Conservation (phyloP, 2,797 vertebrate species). For the Heterohyrax brucei region DNA sequence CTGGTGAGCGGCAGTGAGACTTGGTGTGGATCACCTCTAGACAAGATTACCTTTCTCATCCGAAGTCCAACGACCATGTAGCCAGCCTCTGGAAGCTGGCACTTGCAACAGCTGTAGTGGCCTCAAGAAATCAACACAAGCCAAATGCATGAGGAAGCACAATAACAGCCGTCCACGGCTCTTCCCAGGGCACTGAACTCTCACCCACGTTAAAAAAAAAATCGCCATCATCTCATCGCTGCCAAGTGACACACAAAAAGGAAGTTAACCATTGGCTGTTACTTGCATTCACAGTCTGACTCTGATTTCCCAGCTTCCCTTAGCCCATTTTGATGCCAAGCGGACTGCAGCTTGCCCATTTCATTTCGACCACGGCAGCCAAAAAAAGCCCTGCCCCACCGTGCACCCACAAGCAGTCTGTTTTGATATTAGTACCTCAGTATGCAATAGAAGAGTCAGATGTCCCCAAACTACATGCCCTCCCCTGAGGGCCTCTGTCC, state of each 20-base stretch:
- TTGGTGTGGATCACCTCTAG: slow-evolving; percentile 48
- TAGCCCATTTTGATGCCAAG: slow-evolving; percentile 83
- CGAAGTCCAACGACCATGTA: neutral
- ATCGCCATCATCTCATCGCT: slow-evolving; percentile 60
- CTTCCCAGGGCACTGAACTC: slow-evolving; percentile 80
- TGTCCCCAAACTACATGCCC: slow-evolving; percentile 85
- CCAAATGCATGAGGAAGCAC: slow-evolving; percentile 62
- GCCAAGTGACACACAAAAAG: slow-evolving; percentile 84
- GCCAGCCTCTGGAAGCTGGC: slow-evolving; percentile 63
- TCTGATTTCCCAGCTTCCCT: slow-evolving; percentile 84
- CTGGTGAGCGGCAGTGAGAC: slow-evolving; percentile 40
- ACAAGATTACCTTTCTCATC: slow-evolving; percentile 63
- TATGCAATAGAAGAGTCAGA: slow-evolving; percentile 84
- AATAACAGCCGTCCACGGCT: slow-evolving; percentile 43
- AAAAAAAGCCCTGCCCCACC: slow-evolving; percentile 86
- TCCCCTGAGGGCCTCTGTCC: slow-evolving; percentile 77
- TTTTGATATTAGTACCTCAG: slow-evolving; percentile 89
- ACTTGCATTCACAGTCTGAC: slow-evolving; percentile 81
- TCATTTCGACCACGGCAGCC: slow-evolving; percentile 82
- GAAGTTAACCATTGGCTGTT: slow-evolving; percentile 82
- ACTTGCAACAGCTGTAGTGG: slow-evolving; percentile 59
- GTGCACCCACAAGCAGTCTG: slow-evolving; percentile 86
- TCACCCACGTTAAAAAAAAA: slow-evolving; percentile 68
- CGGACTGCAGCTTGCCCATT: slow-evolving; percentile 85
- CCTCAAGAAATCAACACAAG: slow-evolving; percentile 65